Base-by-base conservation (phyloP, 2,888 invertebrate genomes). In the Drosophila atroscutellata region DNA sequence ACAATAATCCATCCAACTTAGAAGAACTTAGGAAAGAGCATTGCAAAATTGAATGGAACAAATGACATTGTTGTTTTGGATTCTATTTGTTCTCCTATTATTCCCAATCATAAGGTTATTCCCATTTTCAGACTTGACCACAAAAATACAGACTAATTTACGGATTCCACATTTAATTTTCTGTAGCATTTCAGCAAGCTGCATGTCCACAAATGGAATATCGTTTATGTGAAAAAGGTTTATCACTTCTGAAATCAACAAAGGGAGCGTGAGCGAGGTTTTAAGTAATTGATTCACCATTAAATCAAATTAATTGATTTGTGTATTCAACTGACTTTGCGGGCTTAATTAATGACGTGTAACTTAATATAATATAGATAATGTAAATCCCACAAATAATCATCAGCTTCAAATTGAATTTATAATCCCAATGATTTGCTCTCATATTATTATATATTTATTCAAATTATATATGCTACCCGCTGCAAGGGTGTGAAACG, bases 211-310 rank as follows among this genome's bases (percentile, higher is more conserved):
- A 32, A 37, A 49, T 15, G 37, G 26, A 7, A 66, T 32, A 37
- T 49, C 30, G 47, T 66, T 62, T 34, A 62, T 20, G 13, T 37
- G 32, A 15, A 62, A 47, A 3, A 42, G 30, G 45, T 20, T 30
- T 52, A 37, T 36, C n/a, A 49, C 7, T 47, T 20, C 26, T 26
- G 20, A 36, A 50, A 13, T 45, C 13, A 13, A 45, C 13, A 20
- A 45, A 30, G 5, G 36, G n/a, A 34, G 20, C 32, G 26, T 26
- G 18, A 20, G n/a, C 28, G 30, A 52, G 47, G 18, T 66, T 13
- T n/a, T n/a, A 65, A 26, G 45, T 32, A 66, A 24, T 26, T 66
- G 15, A 66, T 37, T 45, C 26, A 20, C 15, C 20, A 66, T 54
- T 54, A 28, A 51, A 45, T 51, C 28, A 7, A 15, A 2, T 20